Base-by-base conservation (phyloP, 2,888 invertebrate genomes). In the Ethmia dodecea region DNA sequence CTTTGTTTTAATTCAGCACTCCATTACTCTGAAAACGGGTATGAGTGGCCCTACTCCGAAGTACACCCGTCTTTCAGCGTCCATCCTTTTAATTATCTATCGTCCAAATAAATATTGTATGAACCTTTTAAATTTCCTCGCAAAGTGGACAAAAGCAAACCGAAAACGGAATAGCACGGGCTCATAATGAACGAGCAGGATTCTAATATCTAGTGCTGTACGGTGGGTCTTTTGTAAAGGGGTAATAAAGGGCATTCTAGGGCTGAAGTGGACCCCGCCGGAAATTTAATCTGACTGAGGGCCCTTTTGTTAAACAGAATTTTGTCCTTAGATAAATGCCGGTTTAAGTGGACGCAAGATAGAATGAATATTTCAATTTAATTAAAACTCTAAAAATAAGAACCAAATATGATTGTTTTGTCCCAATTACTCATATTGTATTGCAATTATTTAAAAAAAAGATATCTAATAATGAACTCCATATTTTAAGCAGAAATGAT, bases 281-380 rank as follows among this genome's bases (percentile, higher is more conserved):
- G 84, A 83, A 83, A 84, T 83, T 84, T 83, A 78, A 84, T 83
- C 81, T 75, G 64, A 63, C 62, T 53, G 60, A 73, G 69, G 64
- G 63, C 68, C 73, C 73, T 81, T 78, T 40, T 76, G 79, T 77
- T 73, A 64, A 55, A 49, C 57, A 60, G 66, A 70, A 78, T 75
- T 77, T 65, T 67, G 74, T 70, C 70, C 71, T 76, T 67, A 75
- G 66, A 80, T 75, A 80, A 81, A 78, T 72, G 75, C 68, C 63
- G 59, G 64, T 52, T 40, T 60, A 64, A 74, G 68, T 62, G 68
- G 58, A 58, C 49, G 45, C 45, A 55, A 53, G 58, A 63, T 65
- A 60, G 64, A 67, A 69, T 60, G 69, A 79, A 73, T 72, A 75
- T 76, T 79, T 75, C 66, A 71, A 72, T 80, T 81, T 76, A 79